A percentile compares a stretch with the other conserved stretches of the same genome.
phyloP scores from a whole-genome alignment of 1,140 invertebrate genomes.

The Delia radicum region DNA sequence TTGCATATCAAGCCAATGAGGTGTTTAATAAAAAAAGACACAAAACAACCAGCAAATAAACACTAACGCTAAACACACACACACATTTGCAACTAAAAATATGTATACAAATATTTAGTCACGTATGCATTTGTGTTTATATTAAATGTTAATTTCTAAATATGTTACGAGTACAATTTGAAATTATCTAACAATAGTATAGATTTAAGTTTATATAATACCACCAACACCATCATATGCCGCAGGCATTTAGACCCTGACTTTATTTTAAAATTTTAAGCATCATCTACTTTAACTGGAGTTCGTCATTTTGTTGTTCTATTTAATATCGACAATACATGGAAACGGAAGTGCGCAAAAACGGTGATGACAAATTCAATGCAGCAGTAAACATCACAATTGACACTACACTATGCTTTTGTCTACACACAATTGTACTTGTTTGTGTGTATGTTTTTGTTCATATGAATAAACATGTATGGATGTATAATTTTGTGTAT shows the following conservation, averaged over 20 bases:
- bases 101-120: neutral
- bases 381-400: neutral
- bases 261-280: neutral
- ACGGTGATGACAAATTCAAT: neutral
- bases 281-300: neutral
- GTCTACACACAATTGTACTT: neutral
- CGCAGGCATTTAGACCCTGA: neutral
- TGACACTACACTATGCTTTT: neutral
- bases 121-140: neutral
- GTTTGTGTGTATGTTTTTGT: neutral
- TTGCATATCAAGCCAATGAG: neutral
- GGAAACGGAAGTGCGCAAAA: neutral
- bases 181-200: neutral
- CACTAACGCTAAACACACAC: neutral
- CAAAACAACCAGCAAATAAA: constrained; percentile 4
- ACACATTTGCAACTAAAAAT: neutral
- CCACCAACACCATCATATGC: neutral
- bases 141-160: neutral
- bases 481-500: neutral
- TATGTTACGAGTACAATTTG: neutral
- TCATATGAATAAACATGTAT: neutral
- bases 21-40: neutral
- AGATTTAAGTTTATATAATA: neutral
- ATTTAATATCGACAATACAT: neutral
- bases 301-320: neutral